These are phyloP conservation scores for Peromyscus attwateri DNA, from an alignment of 2,797 vertebrate genomes.

Conservation along the genomic window DNA sequence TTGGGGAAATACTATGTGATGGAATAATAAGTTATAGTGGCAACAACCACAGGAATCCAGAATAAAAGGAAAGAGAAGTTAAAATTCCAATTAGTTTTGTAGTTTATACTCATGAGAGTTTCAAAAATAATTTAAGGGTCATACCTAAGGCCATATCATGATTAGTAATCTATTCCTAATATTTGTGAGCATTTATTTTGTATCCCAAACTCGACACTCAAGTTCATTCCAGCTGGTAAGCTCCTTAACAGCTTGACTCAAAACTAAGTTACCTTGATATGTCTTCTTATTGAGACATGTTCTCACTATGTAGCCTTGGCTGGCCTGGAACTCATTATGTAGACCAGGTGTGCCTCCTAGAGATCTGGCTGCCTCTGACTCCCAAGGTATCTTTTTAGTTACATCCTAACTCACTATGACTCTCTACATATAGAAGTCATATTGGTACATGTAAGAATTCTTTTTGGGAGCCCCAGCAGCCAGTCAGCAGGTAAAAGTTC, in stretches of 20 bases:
- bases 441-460: background rate
- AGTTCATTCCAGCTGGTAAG: constrained; percentile 22
- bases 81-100: constrained; percentile 27
- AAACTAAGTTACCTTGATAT: constrained; percentile 5
- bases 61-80: constrained; percentile 27
- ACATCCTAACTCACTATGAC: background rate
- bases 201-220: background rate
- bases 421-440: background rate
- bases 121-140: constrained; percentile 15
- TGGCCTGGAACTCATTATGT: background rate
- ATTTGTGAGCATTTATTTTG: constrained; percentile 34
- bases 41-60: background rate
- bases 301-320: background rate
- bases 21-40: background rate
- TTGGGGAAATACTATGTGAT: background rate
- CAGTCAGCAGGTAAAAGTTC: too few species aligned
- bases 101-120: constrained; percentile 15
- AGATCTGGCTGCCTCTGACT: background rate
- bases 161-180: background rate
- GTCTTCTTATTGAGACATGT: background rate
- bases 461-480: background rate
- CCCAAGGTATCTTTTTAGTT: background rate
- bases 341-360: background rate
- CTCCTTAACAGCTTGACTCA: constrained; percentile 9
- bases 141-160: constrained; percentile 5